These are phyloP conservation scores for Cottus gobio DNA, from an alignment of 2,113 vertebrate species.

Conservation along the genomic window DNA sequence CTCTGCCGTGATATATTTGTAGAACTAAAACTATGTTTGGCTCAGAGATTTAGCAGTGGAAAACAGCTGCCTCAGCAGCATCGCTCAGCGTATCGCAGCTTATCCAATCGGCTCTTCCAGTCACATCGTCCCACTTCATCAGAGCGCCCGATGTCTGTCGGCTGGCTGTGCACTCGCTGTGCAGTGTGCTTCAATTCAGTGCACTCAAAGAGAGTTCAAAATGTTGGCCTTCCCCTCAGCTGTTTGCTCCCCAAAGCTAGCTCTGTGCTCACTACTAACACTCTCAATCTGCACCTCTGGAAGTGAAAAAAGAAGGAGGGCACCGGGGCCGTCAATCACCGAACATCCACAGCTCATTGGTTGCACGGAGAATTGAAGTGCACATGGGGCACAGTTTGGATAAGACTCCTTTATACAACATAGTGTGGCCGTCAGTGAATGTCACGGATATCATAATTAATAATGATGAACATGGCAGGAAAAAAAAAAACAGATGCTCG, in stretches of 20 bases:
- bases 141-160: slow-evolving; percentile 36
- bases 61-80: slow-evolving; percentile 55
- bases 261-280: slow-evolving; percentile 79
- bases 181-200: slow-evolving; percentile 58
- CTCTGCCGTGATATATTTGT: slow-evolving; percentile 28
- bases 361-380: slow-evolving; percentile 43
- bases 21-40: slow-evolving; percentile 49
- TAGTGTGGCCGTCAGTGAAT: slow-evolving; percentile 15
- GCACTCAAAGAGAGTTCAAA: slow-evolving; percentile 43
- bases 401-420: slow-evolving; percentile 1
- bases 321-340: slow-evolving; percentile 67
- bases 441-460: slow-evolving; percentile 4
- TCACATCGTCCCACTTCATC: slow-evolving; percentile 64
- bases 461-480: slow-evolving; percentile 37
- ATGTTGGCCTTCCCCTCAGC: slow-evolving; percentile 53
- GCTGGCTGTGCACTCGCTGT: slow-evolving; percentile 44
- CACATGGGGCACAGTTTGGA: slow-evolving; percentile 15
- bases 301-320: slow-evolving; percentile 71
- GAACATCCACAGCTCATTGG: slow-evolving; percentile 37
- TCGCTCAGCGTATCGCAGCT: slow-evolving; percentile 53
- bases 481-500: slow-evolving; percentile 14
- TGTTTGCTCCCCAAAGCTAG: slow-evolving; percentile 66
- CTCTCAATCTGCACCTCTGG: slow-evolving; percentile 81
- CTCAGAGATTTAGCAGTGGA: slow-evolving; percentile 31
- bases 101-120: slow-evolving; percentile 58